A percentile compares a stretch with the other conserved stretches of the same genome.
Evolutionary conservation across 2,113 vertebrate species (phyloP).

Genomic region (Callocephalon fimbriatum): DNA sequence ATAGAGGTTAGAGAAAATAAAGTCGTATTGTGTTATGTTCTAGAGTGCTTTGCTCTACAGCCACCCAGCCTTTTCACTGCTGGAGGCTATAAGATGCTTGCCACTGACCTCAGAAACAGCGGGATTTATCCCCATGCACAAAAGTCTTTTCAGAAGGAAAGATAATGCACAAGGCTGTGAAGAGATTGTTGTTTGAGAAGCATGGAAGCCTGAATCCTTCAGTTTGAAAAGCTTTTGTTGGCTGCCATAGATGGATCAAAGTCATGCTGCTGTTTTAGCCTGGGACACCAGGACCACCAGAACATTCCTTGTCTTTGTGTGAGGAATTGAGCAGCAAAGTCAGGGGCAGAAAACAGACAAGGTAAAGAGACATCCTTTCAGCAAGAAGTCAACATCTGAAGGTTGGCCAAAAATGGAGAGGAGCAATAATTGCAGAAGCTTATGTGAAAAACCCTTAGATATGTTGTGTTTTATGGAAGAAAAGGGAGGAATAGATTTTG

Average conservation of each 20-base stretch:
- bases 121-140: background rate
- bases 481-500: background rate
- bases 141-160: conserved; percentile 47
- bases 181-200: background rate
- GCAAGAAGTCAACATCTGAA: background rate
- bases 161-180: conserved; percentile 20
- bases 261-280: background rate
- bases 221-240: background rate
- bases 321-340: background rate
- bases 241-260: background rate
- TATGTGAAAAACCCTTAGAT: background rate
- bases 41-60: background rate
- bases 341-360: background rate
- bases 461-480: background rate
- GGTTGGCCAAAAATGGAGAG: background rate
- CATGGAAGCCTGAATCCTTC: background rate
- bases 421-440: background rate
- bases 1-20: background rate
- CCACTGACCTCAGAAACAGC: conserved; percentile 33
- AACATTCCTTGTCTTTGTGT: background rate
- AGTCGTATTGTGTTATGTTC: conserved; percentile 29
- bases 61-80: background rate
- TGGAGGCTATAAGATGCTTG: background rate
- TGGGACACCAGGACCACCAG: background rate
- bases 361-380: background rate